phyloP scores from a whole-genome alignment of 1,140 invertebrate genomes.

The Saccostrea echinata region DNA sequence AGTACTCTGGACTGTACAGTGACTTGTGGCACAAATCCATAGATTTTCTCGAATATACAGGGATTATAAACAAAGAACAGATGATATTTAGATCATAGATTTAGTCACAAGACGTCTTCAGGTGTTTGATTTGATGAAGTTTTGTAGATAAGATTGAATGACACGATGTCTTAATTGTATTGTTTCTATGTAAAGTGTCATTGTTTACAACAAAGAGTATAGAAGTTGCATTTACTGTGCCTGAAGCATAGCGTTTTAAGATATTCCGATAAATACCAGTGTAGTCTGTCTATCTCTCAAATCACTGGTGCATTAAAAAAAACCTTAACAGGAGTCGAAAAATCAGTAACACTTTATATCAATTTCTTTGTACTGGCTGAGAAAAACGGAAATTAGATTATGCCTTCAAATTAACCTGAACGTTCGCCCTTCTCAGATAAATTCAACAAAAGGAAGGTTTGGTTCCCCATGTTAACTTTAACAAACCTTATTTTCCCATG shows the following conservation, averaged over 20 bases:
- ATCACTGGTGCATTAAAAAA: slow-evolving; percentile 3
- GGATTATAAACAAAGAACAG: neutral
- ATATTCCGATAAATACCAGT: neutral
- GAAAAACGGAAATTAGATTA: slow-evolving; percentile 24
- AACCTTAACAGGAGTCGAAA: neutral
- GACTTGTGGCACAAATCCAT: neutral
- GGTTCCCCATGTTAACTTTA: neutral
- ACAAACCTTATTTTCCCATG: neutral
- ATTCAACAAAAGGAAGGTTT: neutral
- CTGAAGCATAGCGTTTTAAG: neutral
- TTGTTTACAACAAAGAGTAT: neutral
- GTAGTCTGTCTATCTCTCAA: slow-evolving; percentile 4
- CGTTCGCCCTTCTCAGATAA: neutral
- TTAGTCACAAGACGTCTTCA: slow-evolving; percentile 8
- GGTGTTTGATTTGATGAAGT: slow-evolving; percentile 21
- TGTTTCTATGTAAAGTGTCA: neutral
- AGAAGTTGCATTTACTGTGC: neutral
- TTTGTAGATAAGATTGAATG: neutral
- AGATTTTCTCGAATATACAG: neutral
- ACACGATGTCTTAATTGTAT: neutral
- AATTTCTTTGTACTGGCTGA: slow-evolving; percentile 14
- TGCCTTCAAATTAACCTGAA: slow-evolving; percentile 4
- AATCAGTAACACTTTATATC: slow-evolving; percentile 24
- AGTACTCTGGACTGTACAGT: neutral
- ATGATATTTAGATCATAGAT: neutral